phyloP scores from a whole-genome alignment of 2,797 vertebrate species.

The Melanotaenia boesemani region DNA sequence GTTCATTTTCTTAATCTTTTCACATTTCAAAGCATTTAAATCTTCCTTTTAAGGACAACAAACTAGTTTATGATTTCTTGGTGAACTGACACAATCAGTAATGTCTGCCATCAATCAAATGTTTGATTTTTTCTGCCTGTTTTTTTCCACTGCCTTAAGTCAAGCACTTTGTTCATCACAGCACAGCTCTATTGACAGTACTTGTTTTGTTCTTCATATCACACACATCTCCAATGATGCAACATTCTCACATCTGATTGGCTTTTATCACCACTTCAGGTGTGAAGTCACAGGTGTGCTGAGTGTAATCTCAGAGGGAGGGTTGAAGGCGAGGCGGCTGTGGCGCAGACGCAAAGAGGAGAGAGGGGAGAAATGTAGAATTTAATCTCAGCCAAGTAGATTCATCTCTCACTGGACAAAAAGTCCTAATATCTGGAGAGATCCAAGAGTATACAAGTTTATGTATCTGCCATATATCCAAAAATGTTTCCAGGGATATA shows the following conservation, averaged over 20 bases:
- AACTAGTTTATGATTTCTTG: constrained; percentile 27
- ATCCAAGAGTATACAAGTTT: no score
- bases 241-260: constrained; percentile 67
- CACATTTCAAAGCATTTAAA: constrained; percentile 12
- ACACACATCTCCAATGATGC: constrained; percentile 24
- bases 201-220: constrained; percentile 18
- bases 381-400: constrained; percentile 30
- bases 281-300: constrained; percentile 66
- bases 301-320: constrained; percentile 46
- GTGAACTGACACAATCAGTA: constrained; percentile 12
- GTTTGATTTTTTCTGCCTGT: not conserved
- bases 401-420: constrained; percentile 27
- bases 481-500: no score
- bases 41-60: constrained; percentile 13
- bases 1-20: constrained; percentile 5
- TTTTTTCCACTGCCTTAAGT: constrained; percentile 37
- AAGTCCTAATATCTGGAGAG: no score
- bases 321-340: constrained; percentile 24
- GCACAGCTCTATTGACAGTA: constrained; percentile 20
- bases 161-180: constrained; percentile 36
- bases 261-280: constrained; percentile 63
- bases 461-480: no score
- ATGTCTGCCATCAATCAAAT: constrained; percentile 52
- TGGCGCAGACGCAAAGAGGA: constrained; percentile 31
- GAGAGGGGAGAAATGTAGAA: constrained; percentile 5